Evolutionary conservation across 2,113 vertebrate species (phyloP).

Genomic region (Aspiorhynchus laticeps): DNA sequence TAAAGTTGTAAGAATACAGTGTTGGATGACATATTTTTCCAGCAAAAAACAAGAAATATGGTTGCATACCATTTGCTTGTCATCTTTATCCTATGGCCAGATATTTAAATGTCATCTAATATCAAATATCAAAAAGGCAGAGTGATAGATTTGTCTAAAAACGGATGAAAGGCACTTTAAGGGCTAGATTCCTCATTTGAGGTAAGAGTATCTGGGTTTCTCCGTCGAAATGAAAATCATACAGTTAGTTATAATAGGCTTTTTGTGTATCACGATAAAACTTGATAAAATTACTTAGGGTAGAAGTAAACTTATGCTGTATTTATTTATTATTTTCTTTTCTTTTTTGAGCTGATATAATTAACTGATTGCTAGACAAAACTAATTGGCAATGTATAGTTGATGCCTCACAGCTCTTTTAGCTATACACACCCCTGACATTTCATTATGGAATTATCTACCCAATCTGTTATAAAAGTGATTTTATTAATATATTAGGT

Average conservation of each 20-base stretch:
- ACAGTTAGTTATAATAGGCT: background rate
- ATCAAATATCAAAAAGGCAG: constrained; percentile 64
- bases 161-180: background rate
- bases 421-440: constrained; percentile 25
- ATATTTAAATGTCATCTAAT: constrained; percentile 62
- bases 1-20: too few species aligned
- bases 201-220: background rate
- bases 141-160: constrained; percentile 54
- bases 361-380: constrained; percentile 12
- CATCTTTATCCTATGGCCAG: constrained; percentile 63
- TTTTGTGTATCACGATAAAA: background rate
- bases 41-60: constrained; percentile 42
- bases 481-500: constrained; percentile 14
- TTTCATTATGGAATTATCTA: constrained; percentile 32
- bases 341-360: constrained; percentile 51
- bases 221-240: background rate
- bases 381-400: constrained; percentile 27
- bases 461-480: constrained; percentile 30
- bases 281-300: background rate
- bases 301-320: constrained; percentile 58
- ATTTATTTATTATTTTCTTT: background rate
- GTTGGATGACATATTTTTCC: too few species aligned
- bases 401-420: background rate
- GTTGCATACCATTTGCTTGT: constrained; percentile 48
- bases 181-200: background rate